These are phyloP conservation scores for Papilio helenus DNA, from an alignment of 1,140 invertebrate genomes.

Conservation along the genomic window DNA sequence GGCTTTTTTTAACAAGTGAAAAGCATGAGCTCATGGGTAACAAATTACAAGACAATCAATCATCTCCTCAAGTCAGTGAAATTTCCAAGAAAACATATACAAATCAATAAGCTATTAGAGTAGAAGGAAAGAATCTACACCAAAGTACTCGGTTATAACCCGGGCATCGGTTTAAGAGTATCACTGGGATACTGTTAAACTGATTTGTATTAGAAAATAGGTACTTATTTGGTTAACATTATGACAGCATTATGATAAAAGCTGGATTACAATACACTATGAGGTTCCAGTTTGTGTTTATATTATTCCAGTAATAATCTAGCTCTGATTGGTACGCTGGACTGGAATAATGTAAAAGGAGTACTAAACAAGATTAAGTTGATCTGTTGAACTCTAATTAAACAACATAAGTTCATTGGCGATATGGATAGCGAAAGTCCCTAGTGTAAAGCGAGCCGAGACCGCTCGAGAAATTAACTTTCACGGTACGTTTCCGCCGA, in stretches of 20 bases:
- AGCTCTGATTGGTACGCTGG: too few relatives aligned
- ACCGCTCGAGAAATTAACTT: conserved; percentile 75
- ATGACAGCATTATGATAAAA: too few relatives aligned
- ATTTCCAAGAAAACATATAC: not conserved
- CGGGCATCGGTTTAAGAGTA: too few relatives aligned
- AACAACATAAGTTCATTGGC: conserved; percentile 28
- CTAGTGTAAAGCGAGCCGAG: conserved; percentile 56
- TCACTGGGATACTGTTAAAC: not conserved
- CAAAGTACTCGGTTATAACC: too few relatives aligned
- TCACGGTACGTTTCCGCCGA: conserved; percentile 72
- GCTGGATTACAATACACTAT: too few relatives aligned
- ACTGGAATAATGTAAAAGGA: too few relatives aligned
- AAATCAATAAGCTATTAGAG: not conserved
- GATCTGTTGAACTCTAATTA: not conserved
- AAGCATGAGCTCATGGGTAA: conserved; percentile 48
- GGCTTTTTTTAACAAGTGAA: conserved; percentile 61
- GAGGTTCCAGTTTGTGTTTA: too few relatives aligned
- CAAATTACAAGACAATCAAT: conserved; percentile 34
- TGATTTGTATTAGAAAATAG: not conserved
- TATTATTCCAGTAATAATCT: too few relatives aligned
- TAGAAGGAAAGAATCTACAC: not conserved
- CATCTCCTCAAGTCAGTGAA: not conserved
- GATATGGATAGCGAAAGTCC: conserved; percentile 67
- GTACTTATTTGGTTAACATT: too few relatives aligned
- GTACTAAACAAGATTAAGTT: not conserved